Conservation (phyloP, 2,888 invertebrate genomes). For the Rhingia rostrata region DNA sequence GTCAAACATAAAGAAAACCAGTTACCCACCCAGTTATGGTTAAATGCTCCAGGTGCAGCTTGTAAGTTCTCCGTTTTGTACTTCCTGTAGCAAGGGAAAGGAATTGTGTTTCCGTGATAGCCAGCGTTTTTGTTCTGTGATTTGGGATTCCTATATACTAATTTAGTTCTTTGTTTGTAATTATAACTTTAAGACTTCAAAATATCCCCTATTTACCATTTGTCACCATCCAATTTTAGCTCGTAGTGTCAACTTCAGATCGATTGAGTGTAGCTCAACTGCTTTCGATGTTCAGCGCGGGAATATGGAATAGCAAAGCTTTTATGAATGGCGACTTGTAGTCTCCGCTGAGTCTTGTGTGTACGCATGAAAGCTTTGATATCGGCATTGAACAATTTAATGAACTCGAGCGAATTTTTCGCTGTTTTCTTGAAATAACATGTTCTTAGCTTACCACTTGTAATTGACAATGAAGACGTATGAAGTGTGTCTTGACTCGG, state of each 20-base stretch:
- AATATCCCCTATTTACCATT: neutral
- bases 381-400: no score
- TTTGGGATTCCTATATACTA: neutral
- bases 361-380: no score
- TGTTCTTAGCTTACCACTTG: conserved; percentile 5
- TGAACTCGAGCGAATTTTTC: no score
- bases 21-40: conserved; percentile 36
- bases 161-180: conserved; percentile 13
- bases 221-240: no score
- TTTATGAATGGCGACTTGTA: conserved; percentile 41
- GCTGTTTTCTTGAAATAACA: neutral
- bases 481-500: conserved; percentile 30
- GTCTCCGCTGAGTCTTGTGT: neutral
- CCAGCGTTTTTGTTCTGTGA: no score
- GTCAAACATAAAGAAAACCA: neutral
- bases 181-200: conserved; percentile 24
- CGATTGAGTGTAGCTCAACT: conserved; percentile 23
- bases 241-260: neutral
- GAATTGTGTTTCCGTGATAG: conserved; percentile 17
- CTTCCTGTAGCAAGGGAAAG: conserved; percentile 58
- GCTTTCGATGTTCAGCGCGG: neutral
- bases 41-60: conserved; percentile 37
- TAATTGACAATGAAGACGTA: conserved; percentile 16
- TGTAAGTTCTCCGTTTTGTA: conserved; percentile 37
- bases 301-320: conserved; percentile 5